Evolutionary conservation across 2,113 vertebrate genomes (phyloP).

Genomic region (Paradisaea rubra): DNA sequence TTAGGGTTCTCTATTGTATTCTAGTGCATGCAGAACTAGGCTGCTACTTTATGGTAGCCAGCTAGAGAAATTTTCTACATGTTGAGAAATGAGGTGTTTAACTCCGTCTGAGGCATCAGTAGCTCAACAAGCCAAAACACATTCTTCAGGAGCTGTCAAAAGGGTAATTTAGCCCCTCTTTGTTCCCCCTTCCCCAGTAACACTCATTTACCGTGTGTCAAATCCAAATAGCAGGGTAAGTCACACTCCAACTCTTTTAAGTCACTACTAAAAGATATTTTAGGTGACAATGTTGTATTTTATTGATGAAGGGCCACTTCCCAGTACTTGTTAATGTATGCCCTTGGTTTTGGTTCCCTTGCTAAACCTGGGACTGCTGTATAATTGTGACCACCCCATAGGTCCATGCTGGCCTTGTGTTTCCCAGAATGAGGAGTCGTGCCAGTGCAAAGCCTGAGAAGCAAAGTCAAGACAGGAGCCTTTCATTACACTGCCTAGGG

Average conservation of each 20-base stretch:
- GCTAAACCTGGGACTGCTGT: background rate
- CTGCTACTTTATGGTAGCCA: background rate
- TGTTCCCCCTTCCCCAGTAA: background rate
- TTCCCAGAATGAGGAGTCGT: background rate
- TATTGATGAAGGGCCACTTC: conserved; percentile 38
- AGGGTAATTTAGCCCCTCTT: background rate
- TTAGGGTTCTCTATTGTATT: background rate
- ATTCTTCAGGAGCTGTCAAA: conserved; percentile 31
- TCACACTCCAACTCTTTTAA: conserved; percentile 22
- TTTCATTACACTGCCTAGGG: background rate
- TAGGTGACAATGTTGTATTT: conserved; percentile 53
- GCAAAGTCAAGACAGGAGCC: background rate
- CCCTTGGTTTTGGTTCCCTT: background rate
- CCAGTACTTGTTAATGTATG: conserved; percentile 17
- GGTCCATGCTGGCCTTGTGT: background rate
- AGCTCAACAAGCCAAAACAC: background rate
- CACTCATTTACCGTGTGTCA: conserved; percentile 18
- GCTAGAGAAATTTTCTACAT: background rate
- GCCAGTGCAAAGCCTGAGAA: background rate
- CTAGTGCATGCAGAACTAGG: background rate
- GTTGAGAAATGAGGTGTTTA: background rate
- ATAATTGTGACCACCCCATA: background rate
- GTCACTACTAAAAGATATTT: conserved; percentile 50
- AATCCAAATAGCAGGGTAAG: conserved; percentile 43
- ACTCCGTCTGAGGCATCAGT: background rate